A percentile compares a stretch with the other conserved stretches of the same genome.
These are phyloP conservation scores for Lutraria rhynchaena DNA, from an alignment of 1,140 invertebrate genomes.

Conservation along the genomic window DNA sequence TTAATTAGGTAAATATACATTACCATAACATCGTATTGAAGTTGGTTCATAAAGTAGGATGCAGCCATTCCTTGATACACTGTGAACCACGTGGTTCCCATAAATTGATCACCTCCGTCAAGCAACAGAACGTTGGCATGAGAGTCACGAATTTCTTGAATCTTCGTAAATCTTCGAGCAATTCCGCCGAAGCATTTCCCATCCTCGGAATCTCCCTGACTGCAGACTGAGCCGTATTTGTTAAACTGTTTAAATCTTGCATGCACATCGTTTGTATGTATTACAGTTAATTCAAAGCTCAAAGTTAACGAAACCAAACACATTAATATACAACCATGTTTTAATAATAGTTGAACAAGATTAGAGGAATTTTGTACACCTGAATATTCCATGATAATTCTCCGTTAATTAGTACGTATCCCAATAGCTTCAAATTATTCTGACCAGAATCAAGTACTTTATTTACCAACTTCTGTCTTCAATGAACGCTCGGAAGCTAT, in stretches of 20 bases:
- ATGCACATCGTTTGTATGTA: constrained; percentile 96
- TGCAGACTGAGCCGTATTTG: constrained; percentile 87
- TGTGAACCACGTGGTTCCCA: constrained; percentile 92
- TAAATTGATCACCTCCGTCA: constrained; percentile 95
- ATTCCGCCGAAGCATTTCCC: constrained; percentile 91
- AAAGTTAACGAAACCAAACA: too few species aligned
- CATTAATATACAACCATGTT: too few species aligned
- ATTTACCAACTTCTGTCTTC: too few species aligned
- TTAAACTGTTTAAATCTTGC: constrained; percentile 90
- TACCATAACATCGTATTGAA: constrained; percentile 92
- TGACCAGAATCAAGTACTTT: too few species aligned
- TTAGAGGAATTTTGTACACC: too few species aligned
- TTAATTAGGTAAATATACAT: too few species aligned
- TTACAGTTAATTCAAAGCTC: constrained; percentile 85
- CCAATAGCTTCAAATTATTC: too few species aligned
- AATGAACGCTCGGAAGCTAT: too few species aligned
- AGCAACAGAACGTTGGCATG: constrained; percentile 87
- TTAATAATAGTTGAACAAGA: too few species aligned
- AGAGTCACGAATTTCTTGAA: constrained; percentile 82
- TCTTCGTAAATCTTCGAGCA: constrained; percentile 84
- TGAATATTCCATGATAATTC: too few species aligned
- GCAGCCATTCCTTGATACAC: constrained; percentile 90
- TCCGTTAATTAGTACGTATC: too few species aligned
- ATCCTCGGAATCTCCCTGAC: constrained; percentile 80
- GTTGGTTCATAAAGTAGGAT: constrained; percentile 89